phyloP scores from a whole-genome alignment of 1,140 invertebrate species.

The Leptinotarsa texana region DNA sequence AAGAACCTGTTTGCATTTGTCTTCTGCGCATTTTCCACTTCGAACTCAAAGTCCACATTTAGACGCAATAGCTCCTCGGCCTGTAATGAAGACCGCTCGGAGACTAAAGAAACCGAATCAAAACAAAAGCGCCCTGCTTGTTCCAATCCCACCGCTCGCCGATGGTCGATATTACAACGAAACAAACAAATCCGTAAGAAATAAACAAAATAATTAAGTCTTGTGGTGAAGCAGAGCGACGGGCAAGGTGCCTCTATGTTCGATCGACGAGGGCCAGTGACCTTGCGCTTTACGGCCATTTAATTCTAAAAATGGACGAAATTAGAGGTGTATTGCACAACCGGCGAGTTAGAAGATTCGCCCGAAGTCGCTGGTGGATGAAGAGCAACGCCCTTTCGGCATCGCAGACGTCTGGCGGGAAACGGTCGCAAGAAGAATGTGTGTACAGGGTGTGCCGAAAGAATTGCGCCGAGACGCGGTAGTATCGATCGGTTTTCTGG shows the following conservation, averaged over 20 bases:
- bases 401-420: conserved; percentile 4
- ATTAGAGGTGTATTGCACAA: conserved; percentile 2
- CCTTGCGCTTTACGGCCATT: conserved; percentile 4
- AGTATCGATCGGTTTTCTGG: not conserved
- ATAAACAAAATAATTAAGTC: conserved; percentile 4
- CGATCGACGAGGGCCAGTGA: not conserved
- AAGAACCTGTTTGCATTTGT: no score
- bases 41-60: not conserved
- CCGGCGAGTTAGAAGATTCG: not conserved
- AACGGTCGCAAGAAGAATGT: not conserved
- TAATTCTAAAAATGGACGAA: not conserved
- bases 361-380: not conserved
- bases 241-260: not conserved
- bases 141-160: not conserved
- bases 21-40: no score
- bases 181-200: conserved; percentile 5
- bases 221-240: not conserved
- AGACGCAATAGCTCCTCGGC: not conserved
- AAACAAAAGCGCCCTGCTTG: conserved; percentile 1
- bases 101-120: conserved; percentile 1
- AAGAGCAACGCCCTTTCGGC: conserved; percentile 4
- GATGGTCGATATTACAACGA: conserved; percentile 4
- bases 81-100: not conserved
- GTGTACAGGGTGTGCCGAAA: not conserved
- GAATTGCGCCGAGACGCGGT: not conserved